Conservation (phyloP, 2,113 vertebrate species). For the Anoura caudifer region DNA sequence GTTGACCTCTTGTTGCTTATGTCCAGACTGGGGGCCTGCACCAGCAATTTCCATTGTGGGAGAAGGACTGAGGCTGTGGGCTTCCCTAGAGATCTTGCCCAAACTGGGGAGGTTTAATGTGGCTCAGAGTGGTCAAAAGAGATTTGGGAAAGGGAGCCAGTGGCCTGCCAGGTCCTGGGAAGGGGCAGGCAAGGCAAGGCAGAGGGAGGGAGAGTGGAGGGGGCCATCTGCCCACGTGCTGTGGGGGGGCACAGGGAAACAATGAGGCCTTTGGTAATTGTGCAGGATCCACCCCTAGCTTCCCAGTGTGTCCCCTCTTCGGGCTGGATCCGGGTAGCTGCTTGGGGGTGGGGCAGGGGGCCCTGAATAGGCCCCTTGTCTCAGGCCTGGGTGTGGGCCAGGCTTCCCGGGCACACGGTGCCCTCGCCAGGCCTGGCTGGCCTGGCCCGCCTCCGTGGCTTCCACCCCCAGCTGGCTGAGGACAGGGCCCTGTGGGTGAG, state of each 20-base stretch:
- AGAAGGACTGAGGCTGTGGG: neutral
- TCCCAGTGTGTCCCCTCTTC: slow-evolving; percentile 69
- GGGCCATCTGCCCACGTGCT: slow-evolving; percentile 58
- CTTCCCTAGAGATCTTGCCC: neutral
- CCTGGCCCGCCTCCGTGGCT: slow-evolving; percentile 39
- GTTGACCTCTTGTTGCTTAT: slow-evolving; percentile 33
- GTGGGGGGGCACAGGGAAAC: slow-evolving; percentile 32
- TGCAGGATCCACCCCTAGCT: slow-evolving; percentile 59
- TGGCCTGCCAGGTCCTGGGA: slow-evolving; percentile 32
- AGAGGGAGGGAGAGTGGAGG: neutral
- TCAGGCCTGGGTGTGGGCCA: slow-evolving; percentile 68
- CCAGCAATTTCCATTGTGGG: neutral
- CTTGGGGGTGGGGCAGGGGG: slow-evolving; percentile 54
- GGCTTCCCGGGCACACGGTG: slow-evolving; percentile 58
- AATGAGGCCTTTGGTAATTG: slow-evolving; percentile 70
- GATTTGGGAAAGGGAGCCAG: neutral
- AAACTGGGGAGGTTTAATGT: neutral
- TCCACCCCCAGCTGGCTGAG: slow-evolving; percentile 50
- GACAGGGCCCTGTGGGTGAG: neutral
- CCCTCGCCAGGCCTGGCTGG: slow-evolving; percentile 64
- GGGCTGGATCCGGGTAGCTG: slow-evolving; percentile 62
- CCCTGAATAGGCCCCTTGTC: slow-evolving; percentile 73
- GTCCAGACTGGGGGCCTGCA: neutral
- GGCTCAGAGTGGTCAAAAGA: neutral
- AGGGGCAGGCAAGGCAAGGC: slow-evolving; percentile 8